A percentile compares a stretch with the other conserved stretches of the same genome.
Conservation (phyloP, 2,888 invertebrate genomes). For the Tinea trinotella region DNA sequence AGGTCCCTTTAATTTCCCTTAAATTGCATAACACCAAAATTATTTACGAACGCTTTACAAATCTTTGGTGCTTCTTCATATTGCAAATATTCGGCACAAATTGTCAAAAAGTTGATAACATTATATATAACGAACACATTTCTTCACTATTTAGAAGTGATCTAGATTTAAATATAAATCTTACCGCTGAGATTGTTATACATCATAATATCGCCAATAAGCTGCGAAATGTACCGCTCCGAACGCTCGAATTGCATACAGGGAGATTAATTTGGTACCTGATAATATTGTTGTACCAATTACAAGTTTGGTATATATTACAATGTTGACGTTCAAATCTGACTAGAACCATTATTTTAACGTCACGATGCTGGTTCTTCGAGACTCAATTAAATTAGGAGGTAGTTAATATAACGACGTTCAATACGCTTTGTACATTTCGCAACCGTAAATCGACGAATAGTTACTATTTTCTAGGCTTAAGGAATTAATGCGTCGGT, state of each 20-base stretch:
- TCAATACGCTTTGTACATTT: constrained; percentile 41
- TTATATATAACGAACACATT: constrained; percentile 65
- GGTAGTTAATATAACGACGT: constrained; percentile 59
- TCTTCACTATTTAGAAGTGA: constrained; percentile 48
- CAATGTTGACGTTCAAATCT: constrained; percentile 46
- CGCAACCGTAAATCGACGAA: constrained; percentile 66
- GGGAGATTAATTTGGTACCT: constrained; percentile 32
- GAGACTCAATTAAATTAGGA: constrained; percentile 64
- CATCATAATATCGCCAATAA: constrained; percentile 48
- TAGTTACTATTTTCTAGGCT: constrained; percentile 66
- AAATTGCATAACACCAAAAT: constrained; percentile 65
- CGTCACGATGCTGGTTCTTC: constrained; percentile 47
- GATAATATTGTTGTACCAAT: background rate
- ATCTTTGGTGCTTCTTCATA: constrained; percentile 71
- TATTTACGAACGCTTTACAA: constrained; percentile 57
- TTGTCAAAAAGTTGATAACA: constrained; percentile 40
- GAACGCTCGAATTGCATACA: constrained; percentile 40
- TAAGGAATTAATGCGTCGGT: constrained; percentile 73
- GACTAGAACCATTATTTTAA: constrained; percentile 56
- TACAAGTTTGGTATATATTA: background rate
- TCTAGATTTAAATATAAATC: constrained; percentile 44
- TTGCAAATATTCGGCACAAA: constrained; percentile 61
- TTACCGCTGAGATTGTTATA: constrained; percentile 65
- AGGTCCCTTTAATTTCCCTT: constrained; percentile 71
- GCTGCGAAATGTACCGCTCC: constrained; percentile 54